Evolutionary conservation across 2,113 vertebrate genomes (phyloP).

Genomic region (Ceyx cyanopectus): DNA sequence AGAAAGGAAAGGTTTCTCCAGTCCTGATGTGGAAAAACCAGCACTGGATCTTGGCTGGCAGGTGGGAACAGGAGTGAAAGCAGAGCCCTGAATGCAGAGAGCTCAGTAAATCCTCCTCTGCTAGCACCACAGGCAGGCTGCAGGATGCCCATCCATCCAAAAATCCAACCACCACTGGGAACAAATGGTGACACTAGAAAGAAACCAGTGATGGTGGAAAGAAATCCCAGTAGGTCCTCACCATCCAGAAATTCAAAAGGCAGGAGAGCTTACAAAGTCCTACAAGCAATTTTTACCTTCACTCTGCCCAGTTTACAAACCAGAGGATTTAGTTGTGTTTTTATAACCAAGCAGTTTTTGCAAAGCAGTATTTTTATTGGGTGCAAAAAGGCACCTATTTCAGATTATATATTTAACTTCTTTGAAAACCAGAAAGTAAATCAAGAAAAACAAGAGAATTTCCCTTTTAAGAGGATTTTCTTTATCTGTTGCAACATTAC

Average conservation of each 20-base stretch:
- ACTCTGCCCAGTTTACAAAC: not conserved
- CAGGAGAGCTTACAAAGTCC: not conserved
- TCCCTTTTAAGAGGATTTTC: not conserved
- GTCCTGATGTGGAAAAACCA: not conserved
- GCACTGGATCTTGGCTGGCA: not conserved
- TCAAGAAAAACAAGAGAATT: not conserved
- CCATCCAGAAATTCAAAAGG: not conserved
- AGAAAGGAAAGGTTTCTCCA: not conserved
- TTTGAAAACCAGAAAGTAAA: too few relatives aligned
- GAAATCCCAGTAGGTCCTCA: not conserved
- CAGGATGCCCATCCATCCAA: not conserved
- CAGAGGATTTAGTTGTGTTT: not conserved
- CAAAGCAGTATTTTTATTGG: not conserved
- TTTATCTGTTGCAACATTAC: not conserved
- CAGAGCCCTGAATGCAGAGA: rapidly evolving
- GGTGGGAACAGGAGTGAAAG: not conserved
- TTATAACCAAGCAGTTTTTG: not conserved
- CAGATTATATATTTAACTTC: not conserved
- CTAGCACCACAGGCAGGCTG: not conserved
- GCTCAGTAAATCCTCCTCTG: not conserved
- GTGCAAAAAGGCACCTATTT: not conserved
- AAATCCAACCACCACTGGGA: not conserved
- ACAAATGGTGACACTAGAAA: not conserved
- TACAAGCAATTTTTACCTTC: not conserved
- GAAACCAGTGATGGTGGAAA: not conserved